Evolutionary conservation across 2,888 invertebrate species (phyloP).

Genomic region (Arrhopalites spinosus): DNA sequence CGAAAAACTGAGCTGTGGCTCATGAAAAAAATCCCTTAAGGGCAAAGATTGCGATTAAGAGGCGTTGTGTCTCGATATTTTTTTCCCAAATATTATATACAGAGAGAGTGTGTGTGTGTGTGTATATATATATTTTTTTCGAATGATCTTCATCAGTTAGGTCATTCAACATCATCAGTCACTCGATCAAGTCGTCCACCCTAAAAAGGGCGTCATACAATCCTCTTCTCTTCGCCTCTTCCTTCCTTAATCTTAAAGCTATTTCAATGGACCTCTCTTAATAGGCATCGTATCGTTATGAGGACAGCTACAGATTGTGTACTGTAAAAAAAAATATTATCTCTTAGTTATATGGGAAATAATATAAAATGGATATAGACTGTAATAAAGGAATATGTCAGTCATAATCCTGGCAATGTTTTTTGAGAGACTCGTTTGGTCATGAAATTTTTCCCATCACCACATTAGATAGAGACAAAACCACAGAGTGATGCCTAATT

Average conservation of each 20-base stretch:
- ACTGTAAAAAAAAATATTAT: neutral
- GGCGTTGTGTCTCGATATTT: constrained; percentile 20
- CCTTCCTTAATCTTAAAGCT: neutral
- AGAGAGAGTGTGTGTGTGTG: too few relatives aligned
- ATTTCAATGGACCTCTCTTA: too few relatives aligned
- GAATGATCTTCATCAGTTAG: constrained; percentile 38
- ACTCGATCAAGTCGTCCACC: constrained; percentile 49
- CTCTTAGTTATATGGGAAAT: too few relatives aligned
- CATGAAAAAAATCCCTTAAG: constrained; percentile 36
- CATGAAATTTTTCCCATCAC: constrained; percentile 4
- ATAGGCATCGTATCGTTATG: neutral
- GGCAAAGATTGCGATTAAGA: constrained; percentile 39
- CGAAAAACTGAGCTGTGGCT: neutral
- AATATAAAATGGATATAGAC: too few relatives aligned
- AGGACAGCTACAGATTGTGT: neutral
- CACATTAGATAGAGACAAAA: neutral
- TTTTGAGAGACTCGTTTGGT: constrained; percentile 5
- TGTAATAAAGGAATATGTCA: constrained; percentile 1
- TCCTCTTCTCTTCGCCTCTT: constrained; percentile 31
- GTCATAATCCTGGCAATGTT: neutral
- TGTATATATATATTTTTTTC: neutral
- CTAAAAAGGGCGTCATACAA: constrained; percentile 49
- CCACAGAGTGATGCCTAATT: neutral
- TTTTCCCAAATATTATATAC: too few relatives aligned
- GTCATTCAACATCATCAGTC: constrained; percentile 46